Evolutionary conservation across 2,888 invertebrate species (phyloP).

Genomic region (Pseudococcus viburni): DNA sequence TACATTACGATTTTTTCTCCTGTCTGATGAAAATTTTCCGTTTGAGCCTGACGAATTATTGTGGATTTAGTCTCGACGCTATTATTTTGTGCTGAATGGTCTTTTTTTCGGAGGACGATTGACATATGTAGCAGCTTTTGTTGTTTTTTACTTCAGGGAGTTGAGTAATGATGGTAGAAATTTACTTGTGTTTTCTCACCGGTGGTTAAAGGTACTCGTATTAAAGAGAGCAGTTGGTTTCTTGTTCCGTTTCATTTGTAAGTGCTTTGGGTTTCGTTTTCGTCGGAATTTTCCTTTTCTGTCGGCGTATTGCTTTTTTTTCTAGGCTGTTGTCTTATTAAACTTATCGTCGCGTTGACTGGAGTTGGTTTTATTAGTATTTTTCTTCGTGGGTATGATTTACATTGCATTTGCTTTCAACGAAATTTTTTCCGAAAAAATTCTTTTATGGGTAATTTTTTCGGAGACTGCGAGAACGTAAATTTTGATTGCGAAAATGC

Average conservation of each 20-base stretch:
- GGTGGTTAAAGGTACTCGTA: background rate
- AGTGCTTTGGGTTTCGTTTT: background rate
- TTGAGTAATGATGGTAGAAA: constrained; percentile 9
- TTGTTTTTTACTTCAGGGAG: background rate
- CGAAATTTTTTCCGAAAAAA: too few species aligned
- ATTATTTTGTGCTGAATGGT: background rate
- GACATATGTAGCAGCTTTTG: background rate
- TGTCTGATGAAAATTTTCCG: background rate
- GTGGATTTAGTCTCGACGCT: background rate
- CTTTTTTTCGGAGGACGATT: background rate
- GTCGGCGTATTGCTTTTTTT: too few species aligned
- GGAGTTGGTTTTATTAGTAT: background rate
- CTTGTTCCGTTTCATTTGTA: background rate
- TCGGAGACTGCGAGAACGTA: background rate
- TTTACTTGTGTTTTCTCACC: constrained; percentile 5
- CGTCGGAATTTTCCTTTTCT: background rate
- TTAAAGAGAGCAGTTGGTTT: background rate
- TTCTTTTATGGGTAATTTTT: background rate
- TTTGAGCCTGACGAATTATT: background rate
- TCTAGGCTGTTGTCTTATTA: too few species aligned
- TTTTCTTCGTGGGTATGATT: background rate
- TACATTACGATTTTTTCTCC: background rate
- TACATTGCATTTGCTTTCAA: background rate
- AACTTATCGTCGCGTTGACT: too few species aligned
- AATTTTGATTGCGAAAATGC: background rate